Percentiles rank a stretch among this genome's conserved stretches.
phyloP scores from a whole-genome alignment of 2,888 invertebrate genomes.

The Habrosyne pyritoides region DNA sequence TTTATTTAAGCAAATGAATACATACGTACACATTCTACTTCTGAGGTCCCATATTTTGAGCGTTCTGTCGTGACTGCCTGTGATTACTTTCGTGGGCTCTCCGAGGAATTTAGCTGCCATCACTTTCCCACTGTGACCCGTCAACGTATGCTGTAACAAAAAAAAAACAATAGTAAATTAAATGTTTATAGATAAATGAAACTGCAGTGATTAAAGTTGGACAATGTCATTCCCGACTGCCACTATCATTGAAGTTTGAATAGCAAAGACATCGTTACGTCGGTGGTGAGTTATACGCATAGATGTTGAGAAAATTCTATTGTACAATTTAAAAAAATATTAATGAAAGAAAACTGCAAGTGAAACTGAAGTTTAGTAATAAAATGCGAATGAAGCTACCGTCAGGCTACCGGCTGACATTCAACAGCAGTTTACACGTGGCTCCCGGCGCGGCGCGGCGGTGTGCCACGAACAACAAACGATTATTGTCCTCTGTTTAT shows the following conservation, averaged over 20 bases:
- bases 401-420: slow-evolving; percentile 43
- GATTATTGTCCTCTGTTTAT: slow-evolving; percentile 67
- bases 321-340: slow-evolving; percentile 9
- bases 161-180: slow-evolving; percentile 14
- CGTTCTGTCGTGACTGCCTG: slow-evolving; percentile 98
- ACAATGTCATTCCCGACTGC: neutral
- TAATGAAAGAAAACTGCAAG: slow-evolving; percentile 16
- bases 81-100: slow-evolving; percentile 95
- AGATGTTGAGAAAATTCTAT: slow-evolving; percentile 3
- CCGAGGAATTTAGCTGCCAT: slow-evolving; percentile 98
- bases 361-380: slow-evolving; percentile 31
- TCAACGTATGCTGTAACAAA: slow-evolving; percentile 91
- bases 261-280: neutral
- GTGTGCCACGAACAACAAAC: slow-evolving; percentile 59
- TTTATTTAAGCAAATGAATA: slow-evolving; percentile 10
- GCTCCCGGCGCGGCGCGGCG: slow-evolving; percentile 43
- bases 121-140: slow-evolving; percentile 98
- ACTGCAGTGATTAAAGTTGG: neutral
- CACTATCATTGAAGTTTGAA: neutral
- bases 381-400: slow-evolving; percentile 44
- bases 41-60: slow-evolving; percentile 99
- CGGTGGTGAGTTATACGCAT: neutral
- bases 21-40: slow-evolving; percentile 86
- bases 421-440: slow-evolving; percentile 55
- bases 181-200: slow-evolving; percentile 7